Percentiles rank a stretch among this genome's conserved stretches.
These are phyloP conservation scores for Epinephelus coioides DNA, from an alignment of 2,797 vertebrate species.

Conservation along the genomic window DNA sequence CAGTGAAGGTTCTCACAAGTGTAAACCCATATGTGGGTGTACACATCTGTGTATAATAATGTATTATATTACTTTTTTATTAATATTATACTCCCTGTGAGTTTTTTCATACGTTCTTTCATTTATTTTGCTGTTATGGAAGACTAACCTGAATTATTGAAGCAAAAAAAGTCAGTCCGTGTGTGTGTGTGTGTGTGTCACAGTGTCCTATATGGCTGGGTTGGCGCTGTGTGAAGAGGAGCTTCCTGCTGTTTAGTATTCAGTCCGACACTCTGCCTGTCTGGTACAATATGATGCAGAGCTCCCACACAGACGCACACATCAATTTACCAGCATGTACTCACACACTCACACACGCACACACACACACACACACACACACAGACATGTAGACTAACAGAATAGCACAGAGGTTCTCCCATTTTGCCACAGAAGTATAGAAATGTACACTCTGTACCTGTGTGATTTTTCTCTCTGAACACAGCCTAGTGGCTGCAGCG, in stretches of 20 bases:
- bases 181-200: slow-evolving; percentile 33
- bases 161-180: slow-evolving; percentile 18
- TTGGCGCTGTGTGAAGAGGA: slow-evolving; percentile 58
- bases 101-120: not conserved
- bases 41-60: not conserved
- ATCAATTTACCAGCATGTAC: slow-evolving; percentile 8
- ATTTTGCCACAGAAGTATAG: slow-evolving; percentile 4
- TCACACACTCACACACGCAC: slow-evolving; percentile 2
- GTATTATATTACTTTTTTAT: not conserved
- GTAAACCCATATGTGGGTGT: not conserved
- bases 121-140: slow-evolving; percentile 13
- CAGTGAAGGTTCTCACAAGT: not conserved
- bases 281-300: slow-evolving; percentile 76
- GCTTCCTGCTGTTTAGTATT: slow-evolving; percentile 78
- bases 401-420: slow-evolving; percentile 5
- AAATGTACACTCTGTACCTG: slow-evolving; percentile 23
- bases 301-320: slow-evolving; percentile 53
- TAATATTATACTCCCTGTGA: not conserved
- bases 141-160: slow-evolving; percentile 32
- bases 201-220: slow-evolving; percentile 61
- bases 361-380: slow-evolving; percentile 15
- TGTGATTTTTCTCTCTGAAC: slow-evolving; percentile 5
- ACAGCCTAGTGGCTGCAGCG: slow-evolving; percentile 3
- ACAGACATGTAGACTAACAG: slow-evolving; percentile 3
- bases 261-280: slow-evolving; percentile 71